Base-by-base conservation (phyloP, 2,797 vertebrate species). In the Karalla daura region DNA sequence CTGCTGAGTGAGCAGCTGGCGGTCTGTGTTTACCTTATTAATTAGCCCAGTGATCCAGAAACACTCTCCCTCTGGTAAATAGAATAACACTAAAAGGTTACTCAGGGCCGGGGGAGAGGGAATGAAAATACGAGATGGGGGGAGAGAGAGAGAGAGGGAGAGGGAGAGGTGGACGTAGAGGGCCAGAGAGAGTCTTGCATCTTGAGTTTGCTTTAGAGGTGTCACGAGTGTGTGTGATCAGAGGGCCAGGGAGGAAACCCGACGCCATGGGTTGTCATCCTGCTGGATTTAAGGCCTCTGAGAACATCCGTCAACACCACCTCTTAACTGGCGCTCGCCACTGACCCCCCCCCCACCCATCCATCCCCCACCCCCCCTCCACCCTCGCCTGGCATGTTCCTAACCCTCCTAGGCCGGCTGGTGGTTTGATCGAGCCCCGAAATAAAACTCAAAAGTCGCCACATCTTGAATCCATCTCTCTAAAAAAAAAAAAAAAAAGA, bases 11-110 rank as follows among this genome's bases (percentile, higher is more conserved):
- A 89, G 87, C 55, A 61, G 76, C 76, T 24, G 64, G 72, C 18
- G 41, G 67, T 41, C 65, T 51, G 63, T 83, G 86, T 92, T 92
- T 90, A 86, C 78, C 84, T 87, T 91, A 85, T 89, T 89, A 88
- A 90, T 92, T 91, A 91, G 81, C 86, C 84, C 86, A 76, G 68
- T 90, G 87, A 90, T 91, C 89, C 81, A 76, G 83, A 90, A 92
- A 90, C 88, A 70, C 82, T 80, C 83, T 89, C 84, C 81, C 78
- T 74, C 72, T 63, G 75, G 74, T 84, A 86, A 84, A 84, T 75
- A 87, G 71, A 91, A 89, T 77, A 90, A 87, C 78, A 86, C 50
- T 70, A 78, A 76, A 46, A 75, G 84, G 80, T 86, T 77, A 80
- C 27, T 59, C 44, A 1, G 71, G 71, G 73, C 51, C 8, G 7